Conservation (phyloP, 64 coral and sea anemone species). For the Anthopleura sola region DNA sequence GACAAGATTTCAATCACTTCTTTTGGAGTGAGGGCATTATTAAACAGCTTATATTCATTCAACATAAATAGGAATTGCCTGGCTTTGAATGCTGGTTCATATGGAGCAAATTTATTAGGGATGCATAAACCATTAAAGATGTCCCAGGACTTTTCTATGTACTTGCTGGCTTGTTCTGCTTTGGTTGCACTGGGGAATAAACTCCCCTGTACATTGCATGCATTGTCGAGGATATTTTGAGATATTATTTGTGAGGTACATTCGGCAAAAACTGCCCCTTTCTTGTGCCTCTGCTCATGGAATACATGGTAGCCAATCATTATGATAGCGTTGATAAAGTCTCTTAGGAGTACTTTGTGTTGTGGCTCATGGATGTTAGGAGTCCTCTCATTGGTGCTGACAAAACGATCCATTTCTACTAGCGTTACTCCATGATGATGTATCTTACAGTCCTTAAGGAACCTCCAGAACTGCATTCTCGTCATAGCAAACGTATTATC, state of each 20-base stretch:
- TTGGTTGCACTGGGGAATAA: conserved; percentile 62
- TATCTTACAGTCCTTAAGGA: conserved; percentile 87
- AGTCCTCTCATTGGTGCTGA: conserved; percentile 34
- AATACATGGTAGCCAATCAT: conserved; percentile 81
- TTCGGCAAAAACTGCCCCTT: conserved; percentile 46
- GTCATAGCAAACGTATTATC: conserved; percentile 98
- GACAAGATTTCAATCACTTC: conserved; percentile 78
- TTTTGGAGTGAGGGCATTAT: conserved; percentile 73
- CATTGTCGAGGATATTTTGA: conserved; percentile 76
- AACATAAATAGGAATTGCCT: conserved; percentile 92
- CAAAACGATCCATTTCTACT: conserved; percentile 63
- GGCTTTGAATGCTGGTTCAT: conserved; percentile 70
- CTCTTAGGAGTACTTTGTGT: conserved; percentile 73
- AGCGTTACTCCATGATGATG: conserved; percentile 71
- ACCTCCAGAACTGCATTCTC: conserved; percentile 87
- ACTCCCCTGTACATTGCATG: conserved; percentile 66
- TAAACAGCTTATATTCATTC: conserved; percentile 77
- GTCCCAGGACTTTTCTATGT: conserved; percentile 54
- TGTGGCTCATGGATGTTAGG: conserved; percentile 71
- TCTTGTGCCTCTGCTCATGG: conserved; percentile 23
- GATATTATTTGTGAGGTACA: conserved; percentile 82
- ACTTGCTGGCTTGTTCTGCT: conserved; percentile 69
- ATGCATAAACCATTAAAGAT: conserved; percentile 63
- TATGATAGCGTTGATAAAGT: conserved; percentile 87
- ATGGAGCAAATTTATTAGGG: conserved; percentile 33